Percentiles rank a stretch among this genome's conserved stretches.
These are phyloP conservation scores for Tragelaphus strepsiceros DNA, from an alignment of 2,113 vertebrate species.

Conservation along the genomic window DNA sequence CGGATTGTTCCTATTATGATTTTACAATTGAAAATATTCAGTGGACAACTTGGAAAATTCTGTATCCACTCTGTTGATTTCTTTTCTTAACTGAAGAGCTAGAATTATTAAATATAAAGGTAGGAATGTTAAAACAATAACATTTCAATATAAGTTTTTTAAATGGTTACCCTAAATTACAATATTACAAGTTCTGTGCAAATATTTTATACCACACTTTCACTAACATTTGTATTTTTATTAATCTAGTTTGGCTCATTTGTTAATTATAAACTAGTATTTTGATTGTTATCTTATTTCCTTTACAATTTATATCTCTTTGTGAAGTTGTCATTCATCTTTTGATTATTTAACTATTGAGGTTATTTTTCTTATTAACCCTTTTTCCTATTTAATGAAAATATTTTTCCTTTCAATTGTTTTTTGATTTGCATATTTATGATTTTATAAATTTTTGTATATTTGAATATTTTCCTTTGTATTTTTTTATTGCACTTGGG, in stretches of 20 bases:
- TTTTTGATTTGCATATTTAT: not conserved
- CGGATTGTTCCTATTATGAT: not conserved
- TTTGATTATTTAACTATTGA: not conserved
- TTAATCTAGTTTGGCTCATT: not conserved
- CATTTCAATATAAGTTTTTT: not conserved
- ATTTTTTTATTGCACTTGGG: not conserved
- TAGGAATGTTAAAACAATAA: not conserved
- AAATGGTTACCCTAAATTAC: not conserved
- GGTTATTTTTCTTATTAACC: not conserved
- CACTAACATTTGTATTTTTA: not conserved
- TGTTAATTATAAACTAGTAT: not conserved
- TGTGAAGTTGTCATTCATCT: not conserved
- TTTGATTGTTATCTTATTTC: not conserved
- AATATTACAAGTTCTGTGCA: not conserved
- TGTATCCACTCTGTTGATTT: not conserved
- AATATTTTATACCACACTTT: not conserved
- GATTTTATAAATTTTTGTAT: not conserved
- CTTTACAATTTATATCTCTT: not conserved
- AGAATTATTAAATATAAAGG: not conserved
- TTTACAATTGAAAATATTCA: not conserved
- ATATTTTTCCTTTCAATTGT: not conserved
- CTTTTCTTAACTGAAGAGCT: not conserved
- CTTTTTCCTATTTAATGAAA: not conserved
- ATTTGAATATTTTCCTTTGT: slow-evolving; percentile 31
- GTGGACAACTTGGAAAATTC: not conserved